phyloP scores from a whole-genome alignment of 2,888 invertebrate species.

The Noctua janthina region DNA sequence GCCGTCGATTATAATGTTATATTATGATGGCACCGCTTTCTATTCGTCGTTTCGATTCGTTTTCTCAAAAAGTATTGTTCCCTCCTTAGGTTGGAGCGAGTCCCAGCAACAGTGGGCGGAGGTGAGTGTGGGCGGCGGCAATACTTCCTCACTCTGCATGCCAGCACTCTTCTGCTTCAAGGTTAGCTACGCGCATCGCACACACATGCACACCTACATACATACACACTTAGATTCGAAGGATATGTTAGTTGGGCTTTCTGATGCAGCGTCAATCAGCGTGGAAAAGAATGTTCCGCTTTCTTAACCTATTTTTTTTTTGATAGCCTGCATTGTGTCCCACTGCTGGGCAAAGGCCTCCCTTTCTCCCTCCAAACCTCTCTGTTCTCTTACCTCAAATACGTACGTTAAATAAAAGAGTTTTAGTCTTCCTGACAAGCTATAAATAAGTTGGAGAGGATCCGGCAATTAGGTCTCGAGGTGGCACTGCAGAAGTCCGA shows the following conservation, averaged over 20 bases:
- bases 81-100: constrained; percentile 52
- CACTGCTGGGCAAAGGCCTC: no score
- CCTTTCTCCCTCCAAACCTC: no score
- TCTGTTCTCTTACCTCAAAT: background rate
- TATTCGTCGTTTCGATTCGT: background rate
- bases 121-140: constrained; percentile 90
- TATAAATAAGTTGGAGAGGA: background rate
- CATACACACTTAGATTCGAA: constrained; percentile 34
- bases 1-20: no score
- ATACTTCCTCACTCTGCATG: constrained; percentile 94
- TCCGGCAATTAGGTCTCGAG: no score
- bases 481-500: no score
- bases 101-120: constrained; percentile 72
- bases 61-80: background rate
- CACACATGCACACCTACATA: constrained; percentile 62
- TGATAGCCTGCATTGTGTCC: no score
- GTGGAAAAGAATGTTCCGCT: background rate
- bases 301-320: no score
- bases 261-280: constrained; percentile 18
- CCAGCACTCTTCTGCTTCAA: constrained; percentile 96
- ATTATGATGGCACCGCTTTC: no score
- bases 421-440: background rate
- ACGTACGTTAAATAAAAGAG: background rate
- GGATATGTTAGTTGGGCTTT: constrained; percentile 39
- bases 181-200: constrained; percentile 88